Evolutionary conservation across 2,797 vertebrate species (phyloP).

Genomic region (Mormyrus proboscirostris): DNA sequence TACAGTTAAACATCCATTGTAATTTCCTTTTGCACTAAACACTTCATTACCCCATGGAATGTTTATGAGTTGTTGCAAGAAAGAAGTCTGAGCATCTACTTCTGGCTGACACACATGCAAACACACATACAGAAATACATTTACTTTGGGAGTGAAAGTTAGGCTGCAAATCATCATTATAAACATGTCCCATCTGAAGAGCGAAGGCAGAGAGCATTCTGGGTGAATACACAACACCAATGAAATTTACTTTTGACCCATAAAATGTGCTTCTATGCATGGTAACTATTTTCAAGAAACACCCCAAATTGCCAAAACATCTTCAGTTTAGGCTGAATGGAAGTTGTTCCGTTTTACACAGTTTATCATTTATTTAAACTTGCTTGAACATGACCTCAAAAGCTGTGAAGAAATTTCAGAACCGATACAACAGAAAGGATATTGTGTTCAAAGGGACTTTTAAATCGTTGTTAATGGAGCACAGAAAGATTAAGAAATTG

Average conservation of each 20-base stretch:
- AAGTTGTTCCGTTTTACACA: background rate
- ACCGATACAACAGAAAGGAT: background rate
- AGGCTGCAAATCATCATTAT: slow-evolving; percentile 40
- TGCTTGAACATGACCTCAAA: background rate
- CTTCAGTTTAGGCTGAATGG: background rate
- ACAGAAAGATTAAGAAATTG: background rate
- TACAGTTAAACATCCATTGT: background rate
- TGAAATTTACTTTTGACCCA: slow-evolving; percentile 22
- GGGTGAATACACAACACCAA: background rate
- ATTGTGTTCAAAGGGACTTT: background rate
- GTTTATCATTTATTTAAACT: background rate
- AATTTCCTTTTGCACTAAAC: slow-evolving; percentile 1
- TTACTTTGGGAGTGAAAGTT: slow-evolving; percentile 31
- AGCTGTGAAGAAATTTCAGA: background rate
- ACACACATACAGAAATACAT: background rate
- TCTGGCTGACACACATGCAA: background rate
- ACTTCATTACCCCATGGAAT: background rate
- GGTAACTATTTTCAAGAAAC: slow-evolving; percentile 10
- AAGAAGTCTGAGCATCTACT: background rate
- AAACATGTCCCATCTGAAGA: slow-evolving; percentile 32
- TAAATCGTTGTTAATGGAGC: background rate
- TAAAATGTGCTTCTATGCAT: slow-evolving; percentile 8
- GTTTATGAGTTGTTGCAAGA: background rate
- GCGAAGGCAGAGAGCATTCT: slow-evolving; percentile 28
- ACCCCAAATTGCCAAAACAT: slow-evolving; percentile 4